Conservation (phyloP, 2,797 vertebrate genomes). For the Botia almorhae region DNA sequence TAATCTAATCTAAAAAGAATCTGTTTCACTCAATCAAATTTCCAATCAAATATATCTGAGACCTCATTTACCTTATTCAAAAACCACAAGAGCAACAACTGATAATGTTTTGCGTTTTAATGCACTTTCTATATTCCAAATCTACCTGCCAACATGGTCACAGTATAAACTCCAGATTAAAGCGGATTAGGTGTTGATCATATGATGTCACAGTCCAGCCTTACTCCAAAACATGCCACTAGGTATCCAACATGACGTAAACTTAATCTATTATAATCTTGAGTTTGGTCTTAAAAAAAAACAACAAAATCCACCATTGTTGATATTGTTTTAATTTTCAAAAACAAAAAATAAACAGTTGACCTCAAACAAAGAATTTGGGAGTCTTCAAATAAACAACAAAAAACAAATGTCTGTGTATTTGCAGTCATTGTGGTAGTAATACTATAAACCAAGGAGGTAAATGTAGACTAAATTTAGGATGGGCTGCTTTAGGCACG, state of each 20-base stretch:
- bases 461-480: background rate
- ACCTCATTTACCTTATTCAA: background rate
- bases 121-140: slow-evolving; percentile 9
- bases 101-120: slow-evolving; percentile 7
- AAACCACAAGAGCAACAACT: background rate
- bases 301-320: background rate
- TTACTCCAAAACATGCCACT: background rate
- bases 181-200: slow-evolving; percentile 55
- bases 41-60: background rate
- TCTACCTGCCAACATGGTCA: slow-evolving; percentile 1
- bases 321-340: slow-evolving; percentile 28
- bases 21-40: slow-evolving; percentile 52
- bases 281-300: background rate
- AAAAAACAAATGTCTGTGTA: slow-evolving; percentile 30
- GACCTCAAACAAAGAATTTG: slow-evolving; percentile 28
- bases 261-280: background rate
- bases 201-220: slow-evolving; percentile 42
- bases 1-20: slow-evolving; percentile 78
- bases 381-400: slow-evolving; percentile 33
- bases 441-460: background rate
- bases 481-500: background rate
- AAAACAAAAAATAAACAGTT: slow-evolving; percentile 8
- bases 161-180: slow-evolving; percentile 51
- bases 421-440: background rate
- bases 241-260: background rate